Percentiles rank a stretch among this genome's conserved stretches.
Conservation (phyloP, 2,888 invertebrate species). For the Xylophagus ater region DNA sequence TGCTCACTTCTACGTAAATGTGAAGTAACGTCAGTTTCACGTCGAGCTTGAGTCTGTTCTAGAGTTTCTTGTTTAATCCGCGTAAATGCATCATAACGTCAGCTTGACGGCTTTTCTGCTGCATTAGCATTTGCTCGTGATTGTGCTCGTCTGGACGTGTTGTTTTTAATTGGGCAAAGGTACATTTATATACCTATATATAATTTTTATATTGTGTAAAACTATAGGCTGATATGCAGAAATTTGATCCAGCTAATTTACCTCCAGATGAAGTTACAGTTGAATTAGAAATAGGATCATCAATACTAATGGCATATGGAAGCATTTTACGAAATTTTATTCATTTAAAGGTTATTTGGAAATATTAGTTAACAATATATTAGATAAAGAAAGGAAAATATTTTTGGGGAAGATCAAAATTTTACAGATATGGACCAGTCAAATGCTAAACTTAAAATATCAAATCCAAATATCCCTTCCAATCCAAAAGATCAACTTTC, state of each 20-base stretch:
- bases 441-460: conserved; percentile 39
- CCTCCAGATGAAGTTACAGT: conserved; percentile 82
- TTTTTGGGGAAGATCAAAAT: conserved; percentile 91
- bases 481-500: conserved; percentile 34
- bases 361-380: too few relatives aligned
- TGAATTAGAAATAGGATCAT: conserved; percentile 90
- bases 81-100: too few relatives aligned
- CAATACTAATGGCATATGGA: conserved; percentile 83
- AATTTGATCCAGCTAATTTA: conserved; percentile 79
- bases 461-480: conserved; percentile 37
- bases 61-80: too few relatives aligned
- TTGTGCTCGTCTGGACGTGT: too few relatives aligned
- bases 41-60: too few relatives aligned
- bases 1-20: too few relatives aligned
- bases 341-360: conserved; percentile 70
- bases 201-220: too few relatives aligned
- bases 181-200: too few relatives aligned
- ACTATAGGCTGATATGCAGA: conserved; percentile 56
- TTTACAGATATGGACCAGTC: conserved; percentile 84
- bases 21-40: too few relatives aligned
- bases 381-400: conserved; percentile 59
- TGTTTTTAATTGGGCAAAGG: too few relatives aligned
- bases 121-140: too few relatives aligned
- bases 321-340: conserved; percentile 82
- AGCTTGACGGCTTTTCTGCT: too few relatives aligned